Evolutionary conservation across 2,888 invertebrate species (phyloP).

Genomic region (Elysia crispata): DNA sequence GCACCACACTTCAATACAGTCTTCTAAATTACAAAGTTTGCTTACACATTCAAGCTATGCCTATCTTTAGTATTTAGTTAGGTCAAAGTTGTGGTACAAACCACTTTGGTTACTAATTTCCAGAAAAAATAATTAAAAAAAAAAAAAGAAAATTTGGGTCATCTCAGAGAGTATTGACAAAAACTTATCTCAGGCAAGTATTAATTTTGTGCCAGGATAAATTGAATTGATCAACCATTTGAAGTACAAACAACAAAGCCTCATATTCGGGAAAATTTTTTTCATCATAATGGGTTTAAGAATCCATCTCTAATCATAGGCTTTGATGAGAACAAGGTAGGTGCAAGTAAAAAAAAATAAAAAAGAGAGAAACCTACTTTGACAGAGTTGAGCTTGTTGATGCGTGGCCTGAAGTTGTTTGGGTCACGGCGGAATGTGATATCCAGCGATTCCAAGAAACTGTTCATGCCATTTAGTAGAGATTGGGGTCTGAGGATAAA

Average conservation of each 20-base stretch:
- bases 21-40: no score
- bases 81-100: no score
- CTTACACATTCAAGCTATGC: no score
- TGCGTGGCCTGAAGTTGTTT: constrained; percentile 98
- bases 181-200: no score
- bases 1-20: no score
- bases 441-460: constrained; percentile 94
- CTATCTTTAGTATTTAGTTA: no score
- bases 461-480: constrained; percentile 97
- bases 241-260: constrained; percentile 23
- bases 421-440: constrained; percentile 99
- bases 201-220: background rate
- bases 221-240: background rate
- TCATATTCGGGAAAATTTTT: constrained; percentile 54
- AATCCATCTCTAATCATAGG: background rate
- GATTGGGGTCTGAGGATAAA: constrained; percentile 83
- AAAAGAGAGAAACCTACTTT: constrained; percentile 82
- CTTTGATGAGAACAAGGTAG: background rate
- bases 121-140: no score
- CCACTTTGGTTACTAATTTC: no score
- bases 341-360: background rate
- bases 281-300: constrained; percentile 41
- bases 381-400: constrained; percentile 97
- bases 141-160: no score
- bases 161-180: no score